Evolutionary conservation across 2,888 invertebrate species (phyloP).

Genomic region (Chrysina gloriosa): DNA sequence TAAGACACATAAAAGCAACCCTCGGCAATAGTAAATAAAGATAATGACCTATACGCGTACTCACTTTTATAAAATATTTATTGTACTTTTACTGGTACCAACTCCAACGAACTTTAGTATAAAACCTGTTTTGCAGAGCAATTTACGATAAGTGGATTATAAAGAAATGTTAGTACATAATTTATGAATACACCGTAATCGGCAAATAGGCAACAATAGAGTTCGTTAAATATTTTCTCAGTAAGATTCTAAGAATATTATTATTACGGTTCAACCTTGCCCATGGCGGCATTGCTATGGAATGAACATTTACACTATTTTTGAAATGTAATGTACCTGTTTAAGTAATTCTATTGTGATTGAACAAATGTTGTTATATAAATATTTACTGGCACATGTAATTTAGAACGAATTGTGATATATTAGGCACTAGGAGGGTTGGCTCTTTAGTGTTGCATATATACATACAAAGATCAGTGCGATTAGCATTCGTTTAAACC

Average conservation of each 20-base stretch:
- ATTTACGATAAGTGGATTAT: slow-evolving; percentile 6
- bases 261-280: not conserved
- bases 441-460: no score
- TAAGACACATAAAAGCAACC: no score
- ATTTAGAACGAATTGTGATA: no score
- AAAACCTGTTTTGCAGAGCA: not conserved
- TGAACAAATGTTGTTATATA: no score
- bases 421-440: no score
- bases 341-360: not conserved
- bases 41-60: slow-evolving; percentile 2
- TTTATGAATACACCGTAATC: not conserved
- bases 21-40: no score
- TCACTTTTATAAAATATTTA: slow-evolving; percentile 16
- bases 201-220: slow-evolving; percentile 1
- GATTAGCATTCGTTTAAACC: no score
- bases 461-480: no score
- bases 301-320: not conserved
- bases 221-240: slow-evolving; percentile 8
- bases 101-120: not conserved
- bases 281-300: not conserved
- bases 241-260: not conserved
- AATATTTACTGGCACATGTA: no score
- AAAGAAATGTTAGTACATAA: slow-evolving; percentile 16
- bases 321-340: not conserved
- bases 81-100: slow-evolving; percentile 7